Percentiles rank a stretch among this genome's conserved stretches.
These are phyloP conservation scores for Ophioninae sp. DNA, from an alignment of 2,888 invertebrate species.

Conservation along the genomic window DNA sequence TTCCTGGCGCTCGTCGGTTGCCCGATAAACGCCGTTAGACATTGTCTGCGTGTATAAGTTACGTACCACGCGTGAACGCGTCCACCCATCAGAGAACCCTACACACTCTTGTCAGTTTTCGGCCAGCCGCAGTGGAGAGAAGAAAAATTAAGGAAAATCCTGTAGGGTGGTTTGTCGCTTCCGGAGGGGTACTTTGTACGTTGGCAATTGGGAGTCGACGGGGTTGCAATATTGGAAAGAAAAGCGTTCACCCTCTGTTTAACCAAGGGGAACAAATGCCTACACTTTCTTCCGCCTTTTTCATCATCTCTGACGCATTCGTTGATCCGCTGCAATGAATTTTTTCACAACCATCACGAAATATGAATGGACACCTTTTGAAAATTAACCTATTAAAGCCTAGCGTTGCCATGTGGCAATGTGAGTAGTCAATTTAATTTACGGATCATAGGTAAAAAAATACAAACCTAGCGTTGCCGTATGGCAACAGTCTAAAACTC, in stretches of 20 bases:
- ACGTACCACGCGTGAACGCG: neutral
- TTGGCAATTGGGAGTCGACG: neutral
- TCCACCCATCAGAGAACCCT: conserved; percentile 4
- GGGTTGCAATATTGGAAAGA: neutral
- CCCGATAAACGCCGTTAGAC: neutral
- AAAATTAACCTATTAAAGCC: no score
- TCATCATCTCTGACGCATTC: neutral
- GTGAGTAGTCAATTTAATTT: no score
- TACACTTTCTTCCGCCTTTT: neutral
- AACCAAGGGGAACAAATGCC: neutral
- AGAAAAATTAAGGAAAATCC: conserved; percentile 30
- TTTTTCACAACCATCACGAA: conserved; percentile 15
- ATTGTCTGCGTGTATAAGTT: neutral
- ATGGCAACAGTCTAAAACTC: no score
- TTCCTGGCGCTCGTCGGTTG: neutral
- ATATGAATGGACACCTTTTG: neutral
- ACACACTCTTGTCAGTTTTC: neutral
- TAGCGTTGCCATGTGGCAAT: no score
- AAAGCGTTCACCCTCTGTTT: neutral
- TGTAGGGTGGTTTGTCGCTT: conserved; percentile 1
- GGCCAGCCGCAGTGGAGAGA: neutral
- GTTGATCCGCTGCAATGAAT: conserved; percentile 44
- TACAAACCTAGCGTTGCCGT: no score
- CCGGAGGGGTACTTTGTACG: neutral
- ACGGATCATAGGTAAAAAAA: no score